A percentile compares a stretch with the other conserved stretches of the same genome.
Conservation (phyloP, 2,888 invertebrate genomes). For the Cataglyphis rosenhaueri region DNA sequence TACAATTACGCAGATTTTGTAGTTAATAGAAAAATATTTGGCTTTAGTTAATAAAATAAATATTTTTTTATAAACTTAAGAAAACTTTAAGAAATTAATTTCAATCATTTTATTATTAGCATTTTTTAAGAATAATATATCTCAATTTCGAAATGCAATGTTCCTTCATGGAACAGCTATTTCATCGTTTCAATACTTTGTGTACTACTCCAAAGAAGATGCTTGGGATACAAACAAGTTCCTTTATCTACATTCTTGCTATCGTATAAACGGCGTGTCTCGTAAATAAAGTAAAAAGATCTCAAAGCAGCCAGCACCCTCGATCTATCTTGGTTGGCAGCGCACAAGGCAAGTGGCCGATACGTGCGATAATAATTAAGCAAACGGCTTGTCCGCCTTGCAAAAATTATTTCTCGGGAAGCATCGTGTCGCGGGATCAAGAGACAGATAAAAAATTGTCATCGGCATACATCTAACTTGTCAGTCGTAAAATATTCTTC, state of each 20-base stretch:
- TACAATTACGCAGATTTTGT: background rate
- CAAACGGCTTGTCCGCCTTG: slow-evolving; percentile 64
- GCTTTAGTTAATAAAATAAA: too few relatives aligned
- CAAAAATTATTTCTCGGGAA: slow-evolving; percentile 63
- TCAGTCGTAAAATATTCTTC: slow-evolving; percentile 38
- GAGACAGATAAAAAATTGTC: slow-evolving; percentile 64
- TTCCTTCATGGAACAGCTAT: background rate
- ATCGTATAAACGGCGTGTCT: slow-evolving; percentile 26
- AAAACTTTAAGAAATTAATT: background rate
- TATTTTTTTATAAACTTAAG: too few relatives aligned
- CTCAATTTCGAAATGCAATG: background rate
- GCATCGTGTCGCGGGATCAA: slow-evolving; percentile 74
- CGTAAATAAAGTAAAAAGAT: slow-evolving; percentile 21
- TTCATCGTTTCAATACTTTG: background rate
- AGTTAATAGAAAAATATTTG: background rate
- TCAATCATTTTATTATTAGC: background rate
- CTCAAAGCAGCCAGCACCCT: slow-evolving; percentile 31
- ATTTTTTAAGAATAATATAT: background rate
- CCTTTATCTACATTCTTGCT: slow-evolving; percentile 28
- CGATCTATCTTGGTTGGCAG: slow-evolving; percentile 50
- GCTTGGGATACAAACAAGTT: slow-evolving; percentile 25
- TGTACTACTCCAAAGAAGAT: background rate
- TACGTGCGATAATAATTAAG: slow-evolving; percentile 71
- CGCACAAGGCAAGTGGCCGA: slow-evolving; percentile 53
- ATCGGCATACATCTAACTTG: slow-evolving; percentile 56